Evolutionary conservation across 2,113 vertebrate species (phyloP).

Genomic region (Psephotus haematonotus): DNA sequence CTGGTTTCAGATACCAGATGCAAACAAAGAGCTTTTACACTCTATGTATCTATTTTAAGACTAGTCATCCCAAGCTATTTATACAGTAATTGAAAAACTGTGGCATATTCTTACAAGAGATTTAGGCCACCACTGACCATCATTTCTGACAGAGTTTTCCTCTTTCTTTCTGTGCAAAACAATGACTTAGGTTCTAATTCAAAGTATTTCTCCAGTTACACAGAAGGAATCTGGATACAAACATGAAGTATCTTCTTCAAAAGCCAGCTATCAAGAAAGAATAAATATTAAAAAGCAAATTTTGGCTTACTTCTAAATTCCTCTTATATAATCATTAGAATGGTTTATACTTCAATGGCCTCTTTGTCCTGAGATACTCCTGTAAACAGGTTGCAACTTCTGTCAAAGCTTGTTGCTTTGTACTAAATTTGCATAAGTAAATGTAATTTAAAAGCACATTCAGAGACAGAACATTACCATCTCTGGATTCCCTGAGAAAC

Average conservation of each 20-base stretch:
- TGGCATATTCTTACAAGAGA: background rate
- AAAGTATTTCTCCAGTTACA: background rate
- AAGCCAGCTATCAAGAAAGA: background rate
- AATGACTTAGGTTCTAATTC: background rate
- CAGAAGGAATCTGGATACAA: background rate
- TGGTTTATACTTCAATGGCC: background rate
- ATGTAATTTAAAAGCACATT: background rate
- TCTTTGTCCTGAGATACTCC: background rate
- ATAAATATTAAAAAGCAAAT: background rate
- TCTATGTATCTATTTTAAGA: background rate
- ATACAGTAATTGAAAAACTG: background rate
- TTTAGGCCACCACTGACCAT: background rate
- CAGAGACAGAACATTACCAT: background rate
- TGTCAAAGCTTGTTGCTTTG: background rate
- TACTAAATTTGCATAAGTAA: background rate
- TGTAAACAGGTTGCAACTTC: background rate
- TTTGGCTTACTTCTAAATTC: background rate
- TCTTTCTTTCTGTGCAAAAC: background rate
- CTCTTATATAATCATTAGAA: background rate
- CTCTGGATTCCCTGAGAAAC: background rate
- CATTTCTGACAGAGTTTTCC: background rate
- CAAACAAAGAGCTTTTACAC: background rate
- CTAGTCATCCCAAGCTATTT: background rate
- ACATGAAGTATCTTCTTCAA: background rate
- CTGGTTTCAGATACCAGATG: background rate